phyloP scores from a whole-genome alignment of 2,888 invertebrate species.

The Nephrotoma guestfalica region DNA sequence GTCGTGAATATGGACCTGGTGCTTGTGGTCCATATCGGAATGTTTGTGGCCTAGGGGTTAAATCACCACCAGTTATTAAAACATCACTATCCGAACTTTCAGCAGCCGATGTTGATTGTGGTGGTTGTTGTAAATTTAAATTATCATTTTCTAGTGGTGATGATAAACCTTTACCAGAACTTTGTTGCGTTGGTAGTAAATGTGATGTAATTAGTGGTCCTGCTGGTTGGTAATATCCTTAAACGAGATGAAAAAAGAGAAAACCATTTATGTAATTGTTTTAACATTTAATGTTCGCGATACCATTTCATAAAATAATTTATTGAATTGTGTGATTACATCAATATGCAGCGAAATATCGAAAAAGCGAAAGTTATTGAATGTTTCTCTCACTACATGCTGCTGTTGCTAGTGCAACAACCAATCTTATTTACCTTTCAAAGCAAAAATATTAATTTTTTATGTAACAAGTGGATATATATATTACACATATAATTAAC shows the following conservation, averaged over 20 bases:
- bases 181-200: slow-evolving; percentile 31
- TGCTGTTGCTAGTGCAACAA: not conserved
- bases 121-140: slow-evolving; percentile 24
- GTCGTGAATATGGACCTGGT: slow-evolving; percentile 22
- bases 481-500: not conserved
- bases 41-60: slow-evolving; percentile 17
- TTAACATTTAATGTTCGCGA: not conserved
- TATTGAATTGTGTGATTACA: not conserved
- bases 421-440: not conserved
- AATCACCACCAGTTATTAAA: slow-evolving; percentile 23
- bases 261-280: not conserved
- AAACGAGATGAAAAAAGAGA: slow-evolving; percentile 19
- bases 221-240: slow-evolving; percentile 86
- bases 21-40: slow-evolving; percentile 20
- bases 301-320: not conserved
- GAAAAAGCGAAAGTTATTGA: not conserved
- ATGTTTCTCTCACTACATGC: not conserved
- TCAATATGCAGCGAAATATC: not conserved
- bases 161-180: slow-evolving; percentile 25
- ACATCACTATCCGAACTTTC: slow-evolving; percentile 23
- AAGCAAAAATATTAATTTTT: not conserved
- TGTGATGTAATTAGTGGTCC: slow-evolving; percentile 71
- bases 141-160: slow-evolving; percentile 32
- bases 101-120: slow-evolving; percentile 23
- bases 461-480: not conserved